These are phyloP conservation scores for Dolichoris vasculosae DNA, from an alignment of 1,140 invertebrate species.

Conservation along the genomic window DNA sequence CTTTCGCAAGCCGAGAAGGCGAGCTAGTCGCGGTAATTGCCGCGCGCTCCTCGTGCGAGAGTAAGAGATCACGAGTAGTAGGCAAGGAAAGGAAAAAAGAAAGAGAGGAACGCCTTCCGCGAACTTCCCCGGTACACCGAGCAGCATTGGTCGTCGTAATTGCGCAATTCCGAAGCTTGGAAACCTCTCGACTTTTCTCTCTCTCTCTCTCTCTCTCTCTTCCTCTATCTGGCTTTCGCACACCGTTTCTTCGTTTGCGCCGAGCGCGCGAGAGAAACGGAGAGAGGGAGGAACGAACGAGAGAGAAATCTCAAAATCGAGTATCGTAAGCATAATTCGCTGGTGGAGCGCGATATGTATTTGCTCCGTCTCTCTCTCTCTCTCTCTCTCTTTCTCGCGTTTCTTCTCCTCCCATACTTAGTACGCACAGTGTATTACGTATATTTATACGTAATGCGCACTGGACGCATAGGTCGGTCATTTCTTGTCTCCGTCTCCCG, in stretches of 20 bases:
- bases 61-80: conserved; percentile 41
- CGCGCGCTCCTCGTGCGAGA: conserved; percentile 20
- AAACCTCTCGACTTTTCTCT: not conserved
- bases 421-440: not conserved
- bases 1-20: not conserved
- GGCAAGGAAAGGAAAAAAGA: conserved; percentile 6
- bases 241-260: not conserved
- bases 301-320: conserved; percentile 10
- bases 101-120: conserved; percentile 38
- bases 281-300: not conserved
- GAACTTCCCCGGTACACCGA: conserved; percentile 17
- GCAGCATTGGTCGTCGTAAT: conserved; percentile 42
- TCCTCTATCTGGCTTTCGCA: not conserved
- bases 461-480: conserved; percentile 4
- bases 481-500: conserved; percentile 22
- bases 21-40: conserved; percentile 24
- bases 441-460: conserved; percentile 13
- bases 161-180: conserved; percentile 50
- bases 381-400: not conserved
- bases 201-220: not conserved
- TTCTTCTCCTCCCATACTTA: not conserved
- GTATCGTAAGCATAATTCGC: conserved; percentile 43
- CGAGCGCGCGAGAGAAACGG: not conserved
- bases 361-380: conserved; percentile 17
- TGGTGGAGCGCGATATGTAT: not conserved